phyloP scores from a whole-genome alignment of 2,888 invertebrate species.

The Xestoiulus laeticollis region DNA sequence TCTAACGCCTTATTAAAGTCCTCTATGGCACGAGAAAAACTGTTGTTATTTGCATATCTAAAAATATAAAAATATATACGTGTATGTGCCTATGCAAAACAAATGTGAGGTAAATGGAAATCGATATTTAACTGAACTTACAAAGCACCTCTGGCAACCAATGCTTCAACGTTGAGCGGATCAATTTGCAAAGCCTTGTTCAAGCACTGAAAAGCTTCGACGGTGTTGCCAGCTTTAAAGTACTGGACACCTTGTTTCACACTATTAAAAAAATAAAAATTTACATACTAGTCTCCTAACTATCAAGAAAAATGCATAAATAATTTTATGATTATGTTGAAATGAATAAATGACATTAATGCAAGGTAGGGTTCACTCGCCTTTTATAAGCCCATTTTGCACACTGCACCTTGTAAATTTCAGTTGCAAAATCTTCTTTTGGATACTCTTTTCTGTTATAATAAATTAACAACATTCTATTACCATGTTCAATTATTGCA shows the following conservation, averaged over 20 bases:
- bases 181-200: slow-evolving; percentile 93
- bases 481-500: too few species aligned
- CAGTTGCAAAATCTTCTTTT: slow-evolving; percentile 53
- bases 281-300: background rate
- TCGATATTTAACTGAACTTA: slow-evolving; percentile 66
- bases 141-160: slow-evolving; percentile 89
- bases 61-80: background rate
- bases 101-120: too few species aligned
- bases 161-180: slow-evolving; percentile 88
- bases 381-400: slow-evolving; percentile 56
- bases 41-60: slow-evolving; percentile 55
- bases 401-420: slow-evolving; percentile 55
- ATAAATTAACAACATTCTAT: background rate
- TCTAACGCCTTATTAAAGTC: slow-evolving; percentile 54
- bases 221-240: slow-evolving; percentile 90
- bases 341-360: too few species aligned
- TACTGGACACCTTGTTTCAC: slow-evolving; percentile 96
- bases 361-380: too few species aligned
- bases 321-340: background rate
- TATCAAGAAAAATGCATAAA: background rate
- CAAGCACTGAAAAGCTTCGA: slow-evolving; percentile 93
- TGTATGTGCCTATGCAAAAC: slow-evolving; percentile 5
- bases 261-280: slow-evolving; percentile 71
- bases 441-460: slow-evolving; percentile 51
- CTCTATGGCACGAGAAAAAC: slow-evolving; percentile 53